Conservation (phyloP, 2,888 invertebrate species). For the Pseudanteris insignis region DNA sequence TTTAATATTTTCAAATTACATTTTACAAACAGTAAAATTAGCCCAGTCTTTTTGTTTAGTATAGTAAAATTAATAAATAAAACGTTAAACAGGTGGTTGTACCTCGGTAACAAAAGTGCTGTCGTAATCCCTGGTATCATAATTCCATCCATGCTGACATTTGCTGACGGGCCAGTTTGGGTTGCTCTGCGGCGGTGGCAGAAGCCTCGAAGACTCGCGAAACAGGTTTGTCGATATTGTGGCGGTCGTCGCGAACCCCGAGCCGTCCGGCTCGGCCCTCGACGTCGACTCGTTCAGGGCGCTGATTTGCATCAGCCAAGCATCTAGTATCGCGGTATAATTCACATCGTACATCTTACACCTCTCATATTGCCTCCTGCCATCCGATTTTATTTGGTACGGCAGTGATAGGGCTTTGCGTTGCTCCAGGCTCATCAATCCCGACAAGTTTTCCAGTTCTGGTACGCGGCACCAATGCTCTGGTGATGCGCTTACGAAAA, state of each 20-base stretch:
- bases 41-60: too few species aligned
- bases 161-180: slow-evolving; percentile 66
- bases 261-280: not conserved
- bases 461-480: slow-evolving; percentile 75
- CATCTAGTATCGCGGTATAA: slow-evolving; percentile 62
- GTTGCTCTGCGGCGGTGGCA: slow-evolving; percentile 57
- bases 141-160: slow-evolving; percentile 73
- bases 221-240: too few species aligned
- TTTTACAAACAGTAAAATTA: too few species aligned
- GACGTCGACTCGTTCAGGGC: slow-evolving; percentile 21
- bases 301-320: slow-evolving; percentile 53
- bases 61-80: too few species aligned
- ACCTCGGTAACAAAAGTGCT: slow-evolving; percentile 76
- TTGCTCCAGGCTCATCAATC: slow-evolving; percentile 67
- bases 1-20: too few species aligned
- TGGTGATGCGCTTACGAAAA: slow-evolving; percentile 77
- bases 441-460: slow-evolving; percentile 66
- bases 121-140: slow-evolving; percentile 72
- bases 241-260: slow-evolving; percentile 24
- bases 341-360: slow-evolving; percentile 70
- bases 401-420: slow-evolving; percentile 70
- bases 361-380: slow-evolving; percentile 65
- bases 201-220: slow-evolving; percentile 47
- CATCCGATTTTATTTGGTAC: slow-evolving; percentile 62
- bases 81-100: slow-evolving; percentile 58